Evolutionary conservation across 2,888 invertebrate genomes (phyloP), one percentile per base, ranked within the genome.

Genomic region (Athalia cordata): DNA sequence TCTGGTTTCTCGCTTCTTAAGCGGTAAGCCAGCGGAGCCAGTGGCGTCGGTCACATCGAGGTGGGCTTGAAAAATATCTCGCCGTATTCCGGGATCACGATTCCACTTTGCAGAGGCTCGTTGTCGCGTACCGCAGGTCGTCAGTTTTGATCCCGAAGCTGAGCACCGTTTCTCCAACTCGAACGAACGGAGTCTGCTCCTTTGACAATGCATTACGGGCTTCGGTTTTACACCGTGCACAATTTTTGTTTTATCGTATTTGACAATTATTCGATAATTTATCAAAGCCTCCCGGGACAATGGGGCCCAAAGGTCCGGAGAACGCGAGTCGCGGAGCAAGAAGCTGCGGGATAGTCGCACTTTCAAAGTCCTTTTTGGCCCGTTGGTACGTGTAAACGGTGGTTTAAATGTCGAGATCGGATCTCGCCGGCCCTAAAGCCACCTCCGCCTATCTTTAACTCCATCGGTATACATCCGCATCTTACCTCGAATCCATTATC

Each of bases 191-290:
- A 29, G 29, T 29, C 29, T 29, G 50, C 6, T 9, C 13, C 67
- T 67, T 15, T 55, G 15, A 66, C 7, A 49, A 5, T 66, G 5
- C 49, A 29, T 29, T 29, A 29, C 13, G 49, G 13, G 11, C 29
- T n/a, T 68, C 47, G 11, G 59, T 29, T 59, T 72, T 15, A 59
- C 72, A 72, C 72, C 11, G 52, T 57, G 59, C 6, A 43, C 47
- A 29, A 47, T 59, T 67, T 65, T 87, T 83, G 84, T 86, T 86
- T 86, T 86, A 84, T 86, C 86, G 84, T 85, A 86, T 88, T 89
- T 89, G 88, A 89, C 89, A 89, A 90, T 90, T 90, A 90, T 89
- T 90, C 89, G 89, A 88, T 89, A 90, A 90, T 90, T 90, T 90
- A 90, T 90, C 90, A 90, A 89, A 86, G 87, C 86, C 83, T 85